Base-by-base conservation (phyloP, 1,140 invertebrate genomes). In the Scaptomyza graminum region DNA sequence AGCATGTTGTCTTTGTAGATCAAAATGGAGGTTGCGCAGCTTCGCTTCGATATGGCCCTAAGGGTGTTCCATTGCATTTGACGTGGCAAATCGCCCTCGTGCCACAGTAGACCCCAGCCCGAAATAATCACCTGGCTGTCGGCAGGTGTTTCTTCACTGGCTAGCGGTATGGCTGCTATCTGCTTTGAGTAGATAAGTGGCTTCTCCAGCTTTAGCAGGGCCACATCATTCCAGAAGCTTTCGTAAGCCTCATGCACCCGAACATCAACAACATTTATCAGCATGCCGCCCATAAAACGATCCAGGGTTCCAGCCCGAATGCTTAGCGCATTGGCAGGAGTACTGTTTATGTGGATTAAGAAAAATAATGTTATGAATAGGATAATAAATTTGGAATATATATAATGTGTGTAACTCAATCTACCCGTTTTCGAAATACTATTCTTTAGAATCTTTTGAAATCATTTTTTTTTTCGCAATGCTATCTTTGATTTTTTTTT, bases 101-200 rank as follows among this genome's bases (percentile, higher is more conserved):
- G 74, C 18, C 64, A 65, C 5, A 89, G 76, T 55, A 59, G 90
- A 57, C 93, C 93, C 93, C 93, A 94, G 13, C 93, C 93, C 15
- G 91, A 90, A 12, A 94, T 83, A 44, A 79, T 65, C 1, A 81
- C 76, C 0, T 34, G 2, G 13, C 41, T 72, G 54, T 62, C 70
- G 5, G 39, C 73, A 11, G 67, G 70, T 7, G 80, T 73, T 22
- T 90, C 79, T 5, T 7, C 43, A 12, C 51, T 90, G 13, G 83
- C 77, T 18, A 92, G 46, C 0, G 59, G 51, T 15, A 92, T 90
- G 13, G 83, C 65, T 25, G 90, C 65, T 11, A 93, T 90, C 4
- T 84, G 84, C 0, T 76, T 18, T 0, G 47, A 89, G 39, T 76
- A 93, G 34, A 61, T 47, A n/a, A 93, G 67, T 3, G 76, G 47